Conservation (phyloP, 2,113 vertebrate species). For the Oreamnos americanus region DNA sequence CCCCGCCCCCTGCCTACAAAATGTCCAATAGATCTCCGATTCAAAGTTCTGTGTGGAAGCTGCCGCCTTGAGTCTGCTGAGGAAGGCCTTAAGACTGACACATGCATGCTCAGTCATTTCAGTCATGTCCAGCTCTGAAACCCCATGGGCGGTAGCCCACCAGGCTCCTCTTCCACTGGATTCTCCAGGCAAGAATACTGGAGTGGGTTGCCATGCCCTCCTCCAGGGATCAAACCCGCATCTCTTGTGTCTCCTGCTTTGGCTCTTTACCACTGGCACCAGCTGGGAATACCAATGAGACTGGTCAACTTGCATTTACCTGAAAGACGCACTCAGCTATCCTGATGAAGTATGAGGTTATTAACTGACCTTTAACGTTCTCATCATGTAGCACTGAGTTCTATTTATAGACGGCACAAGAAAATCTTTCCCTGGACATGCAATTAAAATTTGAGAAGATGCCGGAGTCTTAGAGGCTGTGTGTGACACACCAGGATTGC, state of each 20-base stretch:
- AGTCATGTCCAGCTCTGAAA: neutral
- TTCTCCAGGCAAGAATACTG: neutral
- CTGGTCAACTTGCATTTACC: neutral
- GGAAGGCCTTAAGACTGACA: neutral
- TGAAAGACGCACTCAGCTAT: neutral
- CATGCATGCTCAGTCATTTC: neutral
- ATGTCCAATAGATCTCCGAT: neutral
- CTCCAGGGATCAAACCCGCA: neutral
- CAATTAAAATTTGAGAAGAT: neutral
- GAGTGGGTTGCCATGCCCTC: neutral
- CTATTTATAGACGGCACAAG: neutral
- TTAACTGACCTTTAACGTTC: neutral
- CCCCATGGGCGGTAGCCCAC: rapidly evolving
- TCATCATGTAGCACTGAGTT: neutral
- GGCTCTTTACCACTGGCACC: neutral
- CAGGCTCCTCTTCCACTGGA: neutral
- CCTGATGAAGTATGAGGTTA: neutral
- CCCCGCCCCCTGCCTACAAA: neutral
- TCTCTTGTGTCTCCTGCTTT: neutral
- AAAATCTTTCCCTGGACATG: neutral
- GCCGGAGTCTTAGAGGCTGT: neutral
- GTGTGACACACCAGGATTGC: neutral
- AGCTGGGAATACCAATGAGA: neutral
- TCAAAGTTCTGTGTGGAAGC: neutral
- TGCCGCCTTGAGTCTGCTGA: neutral